Percentiles rank a stretch among this genome's conserved stretches.
These are phyloP conservation scores for Tipula lateralis DNA, from an alignment of 2,888 invertebrate genomes.

Conservation along the genomic window DNA sequence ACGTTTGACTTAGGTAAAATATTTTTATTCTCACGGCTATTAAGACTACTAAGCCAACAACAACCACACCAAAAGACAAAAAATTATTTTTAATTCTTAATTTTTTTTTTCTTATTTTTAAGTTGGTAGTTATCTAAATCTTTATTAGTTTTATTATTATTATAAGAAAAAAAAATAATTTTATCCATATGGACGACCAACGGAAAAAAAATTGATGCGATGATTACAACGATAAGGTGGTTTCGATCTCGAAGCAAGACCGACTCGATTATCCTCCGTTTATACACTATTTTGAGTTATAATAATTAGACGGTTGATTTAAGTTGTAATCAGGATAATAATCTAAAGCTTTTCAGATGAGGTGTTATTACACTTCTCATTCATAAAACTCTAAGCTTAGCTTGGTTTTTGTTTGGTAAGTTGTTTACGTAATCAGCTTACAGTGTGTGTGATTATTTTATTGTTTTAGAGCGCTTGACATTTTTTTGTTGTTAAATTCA, in stretches of 20 bases:
- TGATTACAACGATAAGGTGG: not conserved
- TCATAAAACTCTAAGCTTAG: not conserved
- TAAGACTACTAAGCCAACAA: constrained; percentile 24
- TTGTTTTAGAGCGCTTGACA: not conserved
- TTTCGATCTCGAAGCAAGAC: not conserved
- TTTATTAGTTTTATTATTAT: constrained; percentile 6
- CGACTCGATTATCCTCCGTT: not conserved
- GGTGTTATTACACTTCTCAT: not conserved
- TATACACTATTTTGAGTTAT: not conserved
- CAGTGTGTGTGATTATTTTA: not conserved
- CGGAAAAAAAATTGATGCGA: not conserved
- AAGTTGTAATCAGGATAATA: not conserved
- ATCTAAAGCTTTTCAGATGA: not conserved
- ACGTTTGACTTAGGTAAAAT: constrained; percentile 1
- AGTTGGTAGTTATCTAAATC: constrained; percentile 11
- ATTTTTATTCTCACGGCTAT: constrained; percentile 24
- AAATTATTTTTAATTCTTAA: constrained; percentile 13
- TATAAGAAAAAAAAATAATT: not conserved
- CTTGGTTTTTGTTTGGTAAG: too few relatives aligned
- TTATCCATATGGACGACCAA: not conserved
- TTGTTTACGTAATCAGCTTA: constrained; percentile 1
- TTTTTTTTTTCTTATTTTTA: not conserved
- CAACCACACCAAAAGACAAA: not conserved
- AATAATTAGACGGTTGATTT: not conserved
- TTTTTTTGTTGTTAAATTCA: not conserved